Base-by-base conservation (phyloP, 2,797 vertebrate genomes). In the Neostethus bicornis region DNA sequence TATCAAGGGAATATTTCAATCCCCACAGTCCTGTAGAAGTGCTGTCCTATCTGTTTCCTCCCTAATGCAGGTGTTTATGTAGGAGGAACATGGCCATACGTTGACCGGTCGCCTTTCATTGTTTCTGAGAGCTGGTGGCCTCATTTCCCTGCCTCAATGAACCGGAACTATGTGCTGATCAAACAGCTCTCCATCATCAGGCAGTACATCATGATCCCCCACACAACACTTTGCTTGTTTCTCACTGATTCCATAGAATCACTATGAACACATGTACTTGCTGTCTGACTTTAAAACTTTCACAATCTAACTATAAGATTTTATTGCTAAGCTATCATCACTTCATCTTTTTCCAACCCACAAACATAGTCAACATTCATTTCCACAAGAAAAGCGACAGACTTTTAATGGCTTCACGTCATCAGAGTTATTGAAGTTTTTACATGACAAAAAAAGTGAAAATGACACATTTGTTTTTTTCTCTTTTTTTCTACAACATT, bases 121-220 rank as follows among this genome's bases (percentile, higher is more conserved):
- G 63, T 28, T 70, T 64, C 50, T 56, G 65, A 57, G n/a, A 45
- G 49, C 28, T 78, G 11, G 55, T 52, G 79, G 57, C 78, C 85
- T 79, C 75, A 80, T 89, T 87, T 83, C 72, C 67, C 45, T 2
- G 48, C 67, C 41, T 64, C 79, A 50, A 28, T 57, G 76, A 75
- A 65, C 77, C 29, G 59, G 68, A 62, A 68, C 20, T 32, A 61
- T 80, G 67, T 79, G 77, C 75, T 85, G 81, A 85, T 67, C 46
- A 73, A 61, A 79, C 80, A 80, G 43, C 53, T 63, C 44, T 56
- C 68, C 51, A 59, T 47, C 60, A 35, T 53, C 34, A 29, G 50
- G 21, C 54, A 46, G 52, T 42, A 31, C 56, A n/a, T n/a, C n/a
- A n/a, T n/a, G n/a, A n/a, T n/a, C n/a, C n/a, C n/a, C n/a, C n/a